Conservation (phyloP, 2,888 invertebrate genomes). For the Strigamia transsilvanica region DNA sequence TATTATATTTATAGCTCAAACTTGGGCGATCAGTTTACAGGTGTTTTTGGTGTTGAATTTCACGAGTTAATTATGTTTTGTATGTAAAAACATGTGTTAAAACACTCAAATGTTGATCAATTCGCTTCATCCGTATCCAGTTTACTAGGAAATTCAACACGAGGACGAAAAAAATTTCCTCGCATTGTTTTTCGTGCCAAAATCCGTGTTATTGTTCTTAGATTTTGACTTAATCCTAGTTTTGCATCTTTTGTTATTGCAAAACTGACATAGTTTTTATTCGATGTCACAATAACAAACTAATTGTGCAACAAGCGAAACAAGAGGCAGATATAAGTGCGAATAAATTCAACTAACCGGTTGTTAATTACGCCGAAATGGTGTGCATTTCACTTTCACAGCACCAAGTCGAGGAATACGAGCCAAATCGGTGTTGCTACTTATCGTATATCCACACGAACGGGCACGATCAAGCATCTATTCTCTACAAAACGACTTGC, state of each 20-base stretch:
- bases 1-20: neutral
- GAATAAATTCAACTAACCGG: slow-evolving; percentile 1
- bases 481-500: slow-evolving; percentile 36
- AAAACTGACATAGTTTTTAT: neutral
- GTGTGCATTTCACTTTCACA: neutral
- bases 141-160: slow-evolving; percentile 1
- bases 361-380: neutral
- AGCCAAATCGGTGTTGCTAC: neutral
- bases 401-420: neutral
- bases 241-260: neutral
- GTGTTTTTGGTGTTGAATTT: neutral
- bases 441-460: slow-evolving; percentile 9
- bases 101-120: slow-evolving; percentile 3
- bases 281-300: slow-evolving; percentile 24
- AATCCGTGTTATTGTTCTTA: neutral
- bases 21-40: no score
- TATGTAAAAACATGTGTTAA: no score
- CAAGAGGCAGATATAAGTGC: neutral
- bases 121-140: neutral
- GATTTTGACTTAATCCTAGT: neutral
- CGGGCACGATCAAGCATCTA: neutral
- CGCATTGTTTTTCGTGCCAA: neutral
- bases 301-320: neutral
- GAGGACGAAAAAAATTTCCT: neutral
- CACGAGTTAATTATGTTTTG: neutral